Conservation (phyloP, 2,113 vertebrate genomes). For the Amazona vittata region DNA sequence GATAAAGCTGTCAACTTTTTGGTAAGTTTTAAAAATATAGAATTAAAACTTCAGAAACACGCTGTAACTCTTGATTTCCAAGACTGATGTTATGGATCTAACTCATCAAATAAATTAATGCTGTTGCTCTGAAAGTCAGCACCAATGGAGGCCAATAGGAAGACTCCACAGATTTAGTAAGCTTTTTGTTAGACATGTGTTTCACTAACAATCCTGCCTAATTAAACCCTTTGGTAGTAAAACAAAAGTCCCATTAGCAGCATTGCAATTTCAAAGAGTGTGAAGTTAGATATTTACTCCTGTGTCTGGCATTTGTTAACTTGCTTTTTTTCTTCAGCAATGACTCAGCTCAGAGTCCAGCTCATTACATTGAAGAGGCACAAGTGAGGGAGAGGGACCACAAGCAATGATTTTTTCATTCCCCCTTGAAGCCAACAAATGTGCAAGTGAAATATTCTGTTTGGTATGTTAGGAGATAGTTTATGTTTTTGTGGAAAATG, state of each 20-base stretch:
- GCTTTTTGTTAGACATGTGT: background rate
- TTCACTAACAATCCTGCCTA: constrained; percentile 46
- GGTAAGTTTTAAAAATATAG: background rate
- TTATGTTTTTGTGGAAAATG: background rate
- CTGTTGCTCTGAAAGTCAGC: background rate
- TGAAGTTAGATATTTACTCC: constrained; percentile 17
- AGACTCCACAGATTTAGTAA: background rate
- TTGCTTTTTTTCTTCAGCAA: constrained; percentile 37
- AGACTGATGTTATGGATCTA: background rate
- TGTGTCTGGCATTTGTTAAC: constrained; percentile 9
- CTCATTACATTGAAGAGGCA: background rate
- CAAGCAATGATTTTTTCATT: background rate
- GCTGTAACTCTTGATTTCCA: background rate
- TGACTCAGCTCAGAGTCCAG: background rate
- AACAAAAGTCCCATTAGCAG: constrained; percentile 10
- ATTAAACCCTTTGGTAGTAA: constrained; percentile 59
- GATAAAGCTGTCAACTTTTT: background rate
- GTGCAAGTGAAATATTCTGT: background rate
- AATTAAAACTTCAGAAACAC: background rate
- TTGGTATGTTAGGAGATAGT: background rate
- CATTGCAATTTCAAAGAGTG: constrained; percentile 33
- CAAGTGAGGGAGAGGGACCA: background rate
- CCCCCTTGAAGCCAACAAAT: background rate
- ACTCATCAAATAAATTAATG: background rate
- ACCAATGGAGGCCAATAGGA: background rate